Conservation (phyloP, 2,797 vertebrate species). For the Dermochelys coriacea region DNA sequence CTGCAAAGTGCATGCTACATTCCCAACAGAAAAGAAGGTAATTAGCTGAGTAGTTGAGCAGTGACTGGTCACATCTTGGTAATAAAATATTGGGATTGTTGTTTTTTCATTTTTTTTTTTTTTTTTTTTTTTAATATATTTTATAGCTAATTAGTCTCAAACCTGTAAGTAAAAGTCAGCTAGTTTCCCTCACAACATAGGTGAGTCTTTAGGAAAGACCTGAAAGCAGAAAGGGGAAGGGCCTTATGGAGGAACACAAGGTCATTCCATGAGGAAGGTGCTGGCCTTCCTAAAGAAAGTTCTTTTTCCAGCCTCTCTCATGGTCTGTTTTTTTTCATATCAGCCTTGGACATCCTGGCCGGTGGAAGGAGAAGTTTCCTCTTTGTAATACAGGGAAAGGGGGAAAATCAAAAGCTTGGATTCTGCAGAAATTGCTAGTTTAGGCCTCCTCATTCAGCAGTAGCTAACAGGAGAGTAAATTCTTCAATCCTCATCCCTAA, state of each 20-base stretch:
- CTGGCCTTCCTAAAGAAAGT: background rate
- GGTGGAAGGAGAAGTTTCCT: background rate
- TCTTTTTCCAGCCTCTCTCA: background rate
- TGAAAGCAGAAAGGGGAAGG: background rate
- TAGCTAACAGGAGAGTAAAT: background rate
- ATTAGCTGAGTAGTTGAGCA: background rate
- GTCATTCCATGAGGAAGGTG: background rate
- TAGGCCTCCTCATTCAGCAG: background rate
- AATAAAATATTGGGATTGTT: background rate
- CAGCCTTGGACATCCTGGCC: background rate
- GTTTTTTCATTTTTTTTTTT: too few species aligned
- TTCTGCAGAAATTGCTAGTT: accelerated
- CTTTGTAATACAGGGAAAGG: background rate
- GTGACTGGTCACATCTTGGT: background rate
- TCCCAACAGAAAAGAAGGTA: background rate
- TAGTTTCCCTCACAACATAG: background rate
- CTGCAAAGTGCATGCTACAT: background rate
- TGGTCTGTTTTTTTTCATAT: background rate
- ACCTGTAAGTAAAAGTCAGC: background rate
- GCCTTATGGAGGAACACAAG: background rate
- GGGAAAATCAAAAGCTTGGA: background rate
- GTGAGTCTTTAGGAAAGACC: background rate
- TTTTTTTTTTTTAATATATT: background rate
- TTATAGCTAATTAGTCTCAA: background rate
- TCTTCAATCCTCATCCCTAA: background rate